Conservation (phyloP, 2,888 invertebrate genomes). For the Amphipyra tragopoginis region DNA sequence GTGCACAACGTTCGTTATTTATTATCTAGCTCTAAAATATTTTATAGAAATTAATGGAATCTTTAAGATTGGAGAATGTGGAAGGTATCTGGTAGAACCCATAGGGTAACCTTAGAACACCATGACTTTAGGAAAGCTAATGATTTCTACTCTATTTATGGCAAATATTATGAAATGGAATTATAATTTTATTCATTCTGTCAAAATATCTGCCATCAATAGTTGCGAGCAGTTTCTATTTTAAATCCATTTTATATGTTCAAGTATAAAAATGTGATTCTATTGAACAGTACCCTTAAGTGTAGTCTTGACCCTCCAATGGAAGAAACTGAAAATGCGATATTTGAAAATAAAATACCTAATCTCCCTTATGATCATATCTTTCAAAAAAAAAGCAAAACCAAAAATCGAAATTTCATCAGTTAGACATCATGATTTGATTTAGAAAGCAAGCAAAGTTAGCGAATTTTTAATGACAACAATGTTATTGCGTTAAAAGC, state of each 20-base stretch:
- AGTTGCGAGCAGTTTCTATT: conserved; percentile 38
- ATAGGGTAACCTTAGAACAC: conserved; percentile 62
- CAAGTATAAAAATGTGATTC: conserved; percentile 48
- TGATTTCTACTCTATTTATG: conserved; percentile 65
- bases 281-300: background rate
- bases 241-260: conserved; percentile 63
- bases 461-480: conserved; percentile 40
- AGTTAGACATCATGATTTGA: conserved; percentile 40
- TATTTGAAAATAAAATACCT: background rate
- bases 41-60: conserved; percentile 57
- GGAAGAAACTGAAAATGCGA: background rate
- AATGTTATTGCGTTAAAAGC: conserved; percentile 59
- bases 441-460: conserved; percentile 57
- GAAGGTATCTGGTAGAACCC: conserved; percentile 65
- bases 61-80: conserved; percentile 54
- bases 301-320: background rate
- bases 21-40: conserved; percentile 58
- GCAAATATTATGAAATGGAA: conserved; percentile 47
- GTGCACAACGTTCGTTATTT: conserved; percentile 63
- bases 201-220: conserved; percentile 42
- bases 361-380: background rate
- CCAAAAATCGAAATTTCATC: conserved; percentile 2
- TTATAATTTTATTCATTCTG: background rate
- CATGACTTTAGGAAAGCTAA: conserved; percentile 73
- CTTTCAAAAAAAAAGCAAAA: background rate